These are phyloP conservation scores for Drosophila grimshawi DNA, from an alignment of 1,140 invertebrate species.

Conservation along the genomic window DNA sequence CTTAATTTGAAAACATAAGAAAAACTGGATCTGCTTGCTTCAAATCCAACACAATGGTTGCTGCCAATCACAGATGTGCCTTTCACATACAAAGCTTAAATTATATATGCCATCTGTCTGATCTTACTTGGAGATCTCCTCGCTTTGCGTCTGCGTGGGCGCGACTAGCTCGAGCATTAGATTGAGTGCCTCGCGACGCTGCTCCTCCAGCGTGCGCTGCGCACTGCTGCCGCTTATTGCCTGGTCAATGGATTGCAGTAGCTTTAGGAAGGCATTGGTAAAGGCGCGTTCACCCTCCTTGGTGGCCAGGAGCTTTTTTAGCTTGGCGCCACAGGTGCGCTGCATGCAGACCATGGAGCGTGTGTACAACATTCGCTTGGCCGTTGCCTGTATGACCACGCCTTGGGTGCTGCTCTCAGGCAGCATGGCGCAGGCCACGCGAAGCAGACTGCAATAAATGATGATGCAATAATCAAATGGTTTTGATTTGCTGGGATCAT, in stretches of 20 bases:
- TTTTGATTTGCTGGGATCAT: background rate
- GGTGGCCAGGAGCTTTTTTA: slow-evolving; percentile 68
- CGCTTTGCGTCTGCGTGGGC: slow-evolving; percentile 73
- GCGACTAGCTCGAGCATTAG: slow-evolving; percentile 75
- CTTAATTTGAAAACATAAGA: too few relatives aligned
- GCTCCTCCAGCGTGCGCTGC: slow-evolving; percentile 60
- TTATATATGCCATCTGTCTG: background rate
- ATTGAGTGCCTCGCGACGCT: slow-evolving; percentile 74
- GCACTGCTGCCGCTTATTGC: slow-evolving; percentile 48
- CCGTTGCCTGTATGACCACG: slow-evolving; percentile 48
- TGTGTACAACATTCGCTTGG: slow-evolving; percentile 77
- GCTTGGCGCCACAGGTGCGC: slow-evolving; percentile 65
- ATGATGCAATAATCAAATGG: too few relatives aligned
- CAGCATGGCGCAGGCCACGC: slow-evolving; percentile 67
- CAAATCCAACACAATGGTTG: too few relatives aligned
- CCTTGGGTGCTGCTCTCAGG: slow-evolving; percentile 50
- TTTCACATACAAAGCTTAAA: background rate
- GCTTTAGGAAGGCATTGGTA: slow-evolving; percentile 57
- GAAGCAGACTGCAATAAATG: slow-evolving; percentile 57
- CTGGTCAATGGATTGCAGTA: slow-evolving; percentile 64
- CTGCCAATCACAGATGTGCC: too few relatives aligned
- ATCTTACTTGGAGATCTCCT: slow-evolving; percentile 75
- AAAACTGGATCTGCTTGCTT: too few relatives aligned
- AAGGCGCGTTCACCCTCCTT: slow-evolving; percentile 74
- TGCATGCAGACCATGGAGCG: slow-evolving; percentile 68